Percentiles rank a stretch among this genome's conserved stretches.
Conservation (phyloP, 2,113 vertebrate genomes). For the Austrofundulus limnaeus region DNA sequence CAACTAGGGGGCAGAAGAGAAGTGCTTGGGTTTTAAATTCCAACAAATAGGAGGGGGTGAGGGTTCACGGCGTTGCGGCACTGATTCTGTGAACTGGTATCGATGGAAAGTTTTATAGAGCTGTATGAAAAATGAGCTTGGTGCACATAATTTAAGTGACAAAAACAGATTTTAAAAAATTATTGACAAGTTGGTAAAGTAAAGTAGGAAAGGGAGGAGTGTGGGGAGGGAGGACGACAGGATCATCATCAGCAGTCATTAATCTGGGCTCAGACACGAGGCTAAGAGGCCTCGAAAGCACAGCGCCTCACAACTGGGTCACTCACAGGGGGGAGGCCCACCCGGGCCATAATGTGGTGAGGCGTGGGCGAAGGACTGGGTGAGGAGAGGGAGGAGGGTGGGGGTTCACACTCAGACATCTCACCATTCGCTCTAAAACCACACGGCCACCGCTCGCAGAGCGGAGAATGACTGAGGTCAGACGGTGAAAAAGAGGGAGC, state of each 20-base stretch:
- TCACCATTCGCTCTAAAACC: constrained; percentile 59
- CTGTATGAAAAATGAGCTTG: constrained; percentile 12
- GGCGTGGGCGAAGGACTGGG: constrained; percentile 55
- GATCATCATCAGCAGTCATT: constrained; percentile 78
- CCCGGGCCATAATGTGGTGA: constrained; percentile 75
- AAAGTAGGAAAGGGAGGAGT: constrained; percentile 26
- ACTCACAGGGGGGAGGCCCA: constrained; percentile 69
- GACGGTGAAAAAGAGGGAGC: constrained; percentile 34
- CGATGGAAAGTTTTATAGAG: constrained; percentile 6
- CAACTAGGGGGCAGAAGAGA: constrained; percentile 51
- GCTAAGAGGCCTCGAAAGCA: constrained; percentile 74
- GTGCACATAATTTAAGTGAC: constrained; percentile 7
- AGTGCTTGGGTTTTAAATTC: constrained; percentile 22
- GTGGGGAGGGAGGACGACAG: constrained; percentile 56
- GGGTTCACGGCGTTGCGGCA: constrained; percentile 7
- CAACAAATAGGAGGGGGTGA: constrained; percentile 9
- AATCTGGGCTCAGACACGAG: constrained; percentile 83
- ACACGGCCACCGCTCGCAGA: constrained; percentile 52
- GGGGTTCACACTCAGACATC: constrained; percentile 49
- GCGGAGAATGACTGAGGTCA: constrained; percentile 54
- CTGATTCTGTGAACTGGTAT: constrained; percentile 6
- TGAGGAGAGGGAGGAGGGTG: constrained; percentile 58
- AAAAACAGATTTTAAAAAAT: constrained; percentile 26
- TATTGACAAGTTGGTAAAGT: constrained; percentile 17
- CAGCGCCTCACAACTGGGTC: constrained; percentile 78